Conservation (phyloP, 1,140 invertebrate species). For the Cherax destructor region DNA sequence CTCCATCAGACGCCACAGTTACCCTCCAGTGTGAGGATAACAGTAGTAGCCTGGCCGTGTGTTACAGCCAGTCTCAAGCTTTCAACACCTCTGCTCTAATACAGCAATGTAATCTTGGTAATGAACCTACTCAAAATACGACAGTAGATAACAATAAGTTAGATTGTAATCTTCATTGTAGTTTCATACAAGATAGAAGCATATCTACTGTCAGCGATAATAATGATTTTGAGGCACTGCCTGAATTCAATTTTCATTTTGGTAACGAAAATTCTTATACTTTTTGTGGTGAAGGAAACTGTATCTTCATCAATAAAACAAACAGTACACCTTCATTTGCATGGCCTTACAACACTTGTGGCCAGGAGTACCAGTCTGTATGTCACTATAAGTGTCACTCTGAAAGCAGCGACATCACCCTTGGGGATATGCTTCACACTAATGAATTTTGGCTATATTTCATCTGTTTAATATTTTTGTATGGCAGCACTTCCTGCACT, state of each 20-base stretch:
- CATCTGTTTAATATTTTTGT: constrained; percentile 33
- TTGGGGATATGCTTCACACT: neutral
- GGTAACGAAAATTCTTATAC: neutral
- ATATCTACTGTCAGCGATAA: neutral
- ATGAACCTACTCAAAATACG: neutral
- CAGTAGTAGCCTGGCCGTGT: neutral
- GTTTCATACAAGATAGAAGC: neutral
- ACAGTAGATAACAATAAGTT: neutral
- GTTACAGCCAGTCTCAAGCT: neutral
- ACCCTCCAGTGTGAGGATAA: neutral
- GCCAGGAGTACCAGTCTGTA: neutral
- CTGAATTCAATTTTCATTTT: neutral
- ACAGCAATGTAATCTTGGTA: neutral
- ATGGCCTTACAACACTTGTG: neutral
- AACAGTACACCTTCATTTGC: neutral
- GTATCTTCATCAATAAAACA: neutral
- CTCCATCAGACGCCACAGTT: neutral
- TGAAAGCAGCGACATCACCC: neutral
- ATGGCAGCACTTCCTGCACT: constrained; percentile 40
- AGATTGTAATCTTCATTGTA: neutral
- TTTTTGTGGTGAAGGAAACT: neutral
- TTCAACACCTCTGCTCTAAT: neutral
- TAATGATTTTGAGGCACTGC: neutral
- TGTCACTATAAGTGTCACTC: neutral
- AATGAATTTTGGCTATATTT: constrained; percentile 58